Evolutionary conservation across 2,797 vertebrate species (phyloP).

Genomic region (Discoglossus pictus): DNA sequence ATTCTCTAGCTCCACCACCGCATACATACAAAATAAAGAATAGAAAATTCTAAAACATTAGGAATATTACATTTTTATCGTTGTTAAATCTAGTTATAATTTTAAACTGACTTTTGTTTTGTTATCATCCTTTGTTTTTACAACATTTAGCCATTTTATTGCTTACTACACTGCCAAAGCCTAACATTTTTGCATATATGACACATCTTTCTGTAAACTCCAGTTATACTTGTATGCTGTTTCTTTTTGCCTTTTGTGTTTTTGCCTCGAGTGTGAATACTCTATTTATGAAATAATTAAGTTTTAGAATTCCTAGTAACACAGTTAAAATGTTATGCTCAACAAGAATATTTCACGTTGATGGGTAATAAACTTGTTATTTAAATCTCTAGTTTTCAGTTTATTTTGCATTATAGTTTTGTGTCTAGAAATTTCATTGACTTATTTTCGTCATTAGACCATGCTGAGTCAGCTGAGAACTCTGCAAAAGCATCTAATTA

Average conservation of each 20-base stretch:
- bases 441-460: slow-evolving; percentile 52
- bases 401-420: slow-evolving; percentile 38
- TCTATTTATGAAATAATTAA: slow-evolving; percentile 17
- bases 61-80: no score
- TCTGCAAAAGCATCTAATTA: slow-evolving; percentile 60
- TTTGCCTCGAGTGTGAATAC: not conserved
- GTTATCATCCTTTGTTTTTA: no score
- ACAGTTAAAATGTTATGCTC: slow-evolving; percentile 6
- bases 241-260: not conserved
- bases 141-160: no score
- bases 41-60: no score
- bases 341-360: slow-evolving; percentile 2
- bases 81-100: no score
- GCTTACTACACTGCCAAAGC: no score
- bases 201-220: not conserved
- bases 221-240: not conserved
- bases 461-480: slow-evolving; percentile 46
- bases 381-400: slow-evolving; percentile 41
- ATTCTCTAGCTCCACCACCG: no score
- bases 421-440: slow-evolving; percentile 51
- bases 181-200: no score
- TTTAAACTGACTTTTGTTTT: no score
- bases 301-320: slow-evolving; percentile 1
- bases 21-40: no score
- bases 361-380: slow-evolving; percentile 24